A percentile compares a stretch with the other conserved stretches of the same genome.
These are phyloP conservation scores for Caligus rogercresseyi DNA, from an alignment of 1,140 invertebrate genomes.

Conservation along the genomic window DNA sequence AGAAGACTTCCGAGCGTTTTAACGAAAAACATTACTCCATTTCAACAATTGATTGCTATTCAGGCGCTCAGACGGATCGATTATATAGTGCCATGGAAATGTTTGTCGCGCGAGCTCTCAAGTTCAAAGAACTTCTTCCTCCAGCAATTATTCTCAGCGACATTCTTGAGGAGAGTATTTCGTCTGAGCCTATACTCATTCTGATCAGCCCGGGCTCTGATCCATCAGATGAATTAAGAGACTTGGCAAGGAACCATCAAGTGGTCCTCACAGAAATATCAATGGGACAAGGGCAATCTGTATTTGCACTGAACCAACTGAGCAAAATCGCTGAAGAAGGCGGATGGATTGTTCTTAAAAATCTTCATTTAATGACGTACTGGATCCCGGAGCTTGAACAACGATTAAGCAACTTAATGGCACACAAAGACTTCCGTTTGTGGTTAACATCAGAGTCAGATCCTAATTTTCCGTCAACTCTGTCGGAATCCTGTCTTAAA, in stretches of 20 bases:
- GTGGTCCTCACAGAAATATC: conserved; percentile 37
- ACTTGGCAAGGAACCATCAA: conserved; percentile 38
- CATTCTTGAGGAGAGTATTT: conserved; percentile 38
- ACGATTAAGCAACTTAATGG: conserved; percentile 40
- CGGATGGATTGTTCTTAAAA: conserved; percentile 63
- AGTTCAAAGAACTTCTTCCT: conserved; percentile 43
- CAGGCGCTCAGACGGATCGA: conserved; percentile 68
- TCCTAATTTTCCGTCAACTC: conserved; percentile 42
- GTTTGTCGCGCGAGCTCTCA: conserved; percentile 48
- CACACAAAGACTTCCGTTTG: conserved; percentile 45
- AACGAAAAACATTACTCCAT: too few relatives aligned
- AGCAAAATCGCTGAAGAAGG: conserved; percentile 38
- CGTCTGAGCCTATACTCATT: conserved; percentile 51
- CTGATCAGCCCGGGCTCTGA: conserved; percentile 55
- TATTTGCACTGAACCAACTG: conserved; percentile 38
- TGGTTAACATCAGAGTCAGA: conserved; percentile 58
- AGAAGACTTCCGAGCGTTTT: conserved; percentile 40
- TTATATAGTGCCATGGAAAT: conserved; percentile 47
- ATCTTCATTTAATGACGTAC: conserved; percentile 62
- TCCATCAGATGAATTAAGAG: conserved; percentile 55
- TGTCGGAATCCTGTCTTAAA: conserved; percentile 51
- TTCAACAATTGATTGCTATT: too few relatives aligned
- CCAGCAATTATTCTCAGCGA: conserved; percentile 40
- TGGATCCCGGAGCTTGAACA: conserved; percentile 58
- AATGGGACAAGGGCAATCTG: conserved; percentile 52